Evolutionary conservation across 2,113 vertebrate genomes (phyloP).

Genomic region (Bungarus multicinctus): DNA sequence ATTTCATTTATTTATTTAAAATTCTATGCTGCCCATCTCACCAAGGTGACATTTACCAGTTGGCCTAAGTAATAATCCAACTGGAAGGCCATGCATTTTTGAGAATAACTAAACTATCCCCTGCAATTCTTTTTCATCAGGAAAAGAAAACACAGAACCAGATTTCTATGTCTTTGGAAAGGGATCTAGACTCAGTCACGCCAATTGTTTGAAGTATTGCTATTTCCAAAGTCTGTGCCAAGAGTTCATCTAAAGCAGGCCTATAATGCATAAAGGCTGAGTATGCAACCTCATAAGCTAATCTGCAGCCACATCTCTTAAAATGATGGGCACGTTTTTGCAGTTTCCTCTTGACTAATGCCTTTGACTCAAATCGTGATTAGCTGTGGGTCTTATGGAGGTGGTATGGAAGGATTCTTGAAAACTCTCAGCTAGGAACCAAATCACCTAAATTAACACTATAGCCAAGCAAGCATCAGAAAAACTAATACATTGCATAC

Average conservation of each 20-base stretch:
- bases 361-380: neutral
- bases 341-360: neutral
- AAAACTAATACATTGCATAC: rapidly evolving
- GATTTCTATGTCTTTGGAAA: conserved; percentile 58
- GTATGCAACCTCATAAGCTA: conserved; percentile 35
- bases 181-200: conserved; percentile 26
- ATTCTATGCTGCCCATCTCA: neutral
- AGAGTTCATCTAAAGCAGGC: conserved; percentile 50
- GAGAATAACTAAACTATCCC: neutral
- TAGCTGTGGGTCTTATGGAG: neutral
- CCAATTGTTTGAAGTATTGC: conserved; percentile 72
- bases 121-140: conserved; percentile 29
- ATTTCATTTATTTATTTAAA: neutral
- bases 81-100: neutral
- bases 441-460: neutral
- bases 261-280: conserved; percentile 40
- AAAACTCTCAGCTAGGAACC: neutral
- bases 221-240: conserved; percentile 67
- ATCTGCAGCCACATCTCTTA: conserved; percentile 25
- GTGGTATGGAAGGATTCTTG: neutral
- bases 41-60: neutral
- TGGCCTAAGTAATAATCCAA: neutral
- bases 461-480: neutral
- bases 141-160: conserved; percentile 43
- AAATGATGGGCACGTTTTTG: conserved; percentile 26